Conservation (phyloP, 2,797 vertebrate species). For the Xenentodon cancila region DNA sequence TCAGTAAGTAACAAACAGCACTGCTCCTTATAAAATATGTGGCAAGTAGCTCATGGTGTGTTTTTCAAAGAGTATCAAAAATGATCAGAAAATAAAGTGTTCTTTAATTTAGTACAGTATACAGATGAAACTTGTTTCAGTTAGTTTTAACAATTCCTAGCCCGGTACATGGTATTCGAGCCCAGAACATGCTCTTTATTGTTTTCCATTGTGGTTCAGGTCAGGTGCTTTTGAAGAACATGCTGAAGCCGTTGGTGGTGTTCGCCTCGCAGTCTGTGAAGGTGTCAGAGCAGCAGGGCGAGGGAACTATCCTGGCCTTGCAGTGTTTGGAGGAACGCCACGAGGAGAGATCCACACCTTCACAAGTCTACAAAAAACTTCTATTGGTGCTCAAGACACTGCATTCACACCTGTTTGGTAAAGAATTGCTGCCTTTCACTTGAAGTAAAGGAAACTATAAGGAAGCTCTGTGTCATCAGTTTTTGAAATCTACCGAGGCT, state of each 20-base stretch:
- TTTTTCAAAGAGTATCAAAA: neutral
- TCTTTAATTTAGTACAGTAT: neutral
- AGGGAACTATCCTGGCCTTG: constrained; percentile 80
- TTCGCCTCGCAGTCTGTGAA: constrained; percentile 82
- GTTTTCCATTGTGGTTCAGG: constrained; percentile 72
- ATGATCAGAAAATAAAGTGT: too few species aligned
- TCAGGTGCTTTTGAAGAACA: constrained; percentile 88
- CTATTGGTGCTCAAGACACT: constrained; percentile 86
- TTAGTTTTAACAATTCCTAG: too few species aligned
- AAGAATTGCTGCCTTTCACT: constrained; percentile 9
- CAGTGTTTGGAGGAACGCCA: constrained; percentile 70
- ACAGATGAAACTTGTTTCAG: too few species aligned
- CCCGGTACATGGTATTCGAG: neutral
- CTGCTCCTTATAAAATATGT: neutral
- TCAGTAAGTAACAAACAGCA: constrained; percentile 83
- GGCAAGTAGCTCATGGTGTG: too few species aligned
- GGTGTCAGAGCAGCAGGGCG: constrained; percentile 75
- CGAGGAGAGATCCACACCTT: constrained; percentile 81
- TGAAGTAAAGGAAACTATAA: neutral
- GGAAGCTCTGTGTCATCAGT: neutral
- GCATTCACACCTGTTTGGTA: constrained; percentile 89
- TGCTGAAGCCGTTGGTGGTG: constrained; percentile 88
- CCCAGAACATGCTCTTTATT: neutral
- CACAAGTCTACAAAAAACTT: constrained; percentile 90
- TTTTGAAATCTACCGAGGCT: neutral